Base-by-base conservation (phyloP, 2,113 vertebrate species). In the Zosterops japonicus region DNA sequence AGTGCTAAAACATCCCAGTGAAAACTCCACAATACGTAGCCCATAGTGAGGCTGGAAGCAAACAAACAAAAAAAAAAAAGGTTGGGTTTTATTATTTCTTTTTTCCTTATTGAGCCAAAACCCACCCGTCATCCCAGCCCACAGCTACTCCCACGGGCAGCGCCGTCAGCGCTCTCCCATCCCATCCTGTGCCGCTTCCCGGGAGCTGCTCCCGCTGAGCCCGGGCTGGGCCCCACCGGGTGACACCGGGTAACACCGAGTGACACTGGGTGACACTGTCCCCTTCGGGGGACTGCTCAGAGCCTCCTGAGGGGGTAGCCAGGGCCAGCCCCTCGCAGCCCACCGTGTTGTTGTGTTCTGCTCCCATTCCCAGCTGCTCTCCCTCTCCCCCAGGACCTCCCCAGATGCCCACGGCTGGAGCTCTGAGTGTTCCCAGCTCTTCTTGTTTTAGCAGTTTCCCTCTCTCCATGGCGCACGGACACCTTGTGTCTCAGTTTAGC, bases 111-210 rank as follows among this genome's bases (percentile, higher is more conserved):
- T 11, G 90, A 96, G 90, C 87, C 93, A 89, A 57, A 94, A 93
- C 20, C 5, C 80, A 15, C 4, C 81, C 18, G 29, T 94, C 83
- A 92, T 46, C 33, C 28, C 91, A 65, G 70, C 95, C 96, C 95
- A 94, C 89, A 5, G 91, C 9, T 70, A 44, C 89, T 67, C 96
- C 95, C 68, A 93, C 81, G 12, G 87, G 69, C 90, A 89, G 88
- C 55, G 12, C 19, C 7, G 6, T 47, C 91, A 84, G 6, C 4
- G 44, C 67, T 78, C 61, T 27, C 75, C 2, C 57, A 12, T 3
- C 29, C 75, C 6, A 15, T 55, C 23, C 69, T 18, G 1, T 41
- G 42, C 47, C 59, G 36, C 25, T 6, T 28, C 28, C 89, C 14
- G 1, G 41, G 19, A 76, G 68, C 20, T 75, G 74, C 5, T 85